A percentile compares a stretch with the other conserved stretches of the same genome.
phyloP scores from a whole-genome alignment of 2,113 vertebrate species.

The Phalacrocorax brasilianus region DNA sequence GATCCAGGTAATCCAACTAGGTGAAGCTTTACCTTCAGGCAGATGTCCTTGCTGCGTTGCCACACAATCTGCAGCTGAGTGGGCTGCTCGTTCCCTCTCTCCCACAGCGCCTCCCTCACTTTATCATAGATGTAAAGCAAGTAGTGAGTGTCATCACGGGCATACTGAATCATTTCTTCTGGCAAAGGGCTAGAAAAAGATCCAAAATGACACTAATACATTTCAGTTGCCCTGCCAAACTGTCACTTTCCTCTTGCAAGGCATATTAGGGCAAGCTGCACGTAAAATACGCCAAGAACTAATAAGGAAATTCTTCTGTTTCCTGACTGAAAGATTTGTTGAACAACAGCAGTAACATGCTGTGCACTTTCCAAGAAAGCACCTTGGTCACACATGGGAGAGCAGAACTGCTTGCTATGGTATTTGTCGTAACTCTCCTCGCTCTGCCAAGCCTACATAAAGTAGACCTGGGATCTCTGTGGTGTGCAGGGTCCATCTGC shows the following conservation, averaged over 20 bases:
- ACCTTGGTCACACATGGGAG: rapidly evolving
- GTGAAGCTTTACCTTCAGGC: conserved; percentile 81
- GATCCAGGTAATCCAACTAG: not conserved
- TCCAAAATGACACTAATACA: not conserved
- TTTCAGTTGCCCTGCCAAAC: not conserved
- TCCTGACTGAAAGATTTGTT: not conserved
- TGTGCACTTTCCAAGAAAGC: not conserved
- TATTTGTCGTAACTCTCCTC: not conserved
- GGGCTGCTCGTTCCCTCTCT: conserved; percentile 77
- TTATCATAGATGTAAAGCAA: conserved; percentile 92
- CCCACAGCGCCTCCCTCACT: conserved; percentile 81
- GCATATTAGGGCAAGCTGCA: not conserved
- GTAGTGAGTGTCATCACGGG: conserved; percentile 92
- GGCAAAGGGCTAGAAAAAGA: conserved; percentile 83
- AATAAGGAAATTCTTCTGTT: not conserved
- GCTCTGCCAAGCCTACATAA: not conserved
- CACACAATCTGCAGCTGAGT: conserved; percentile 86
- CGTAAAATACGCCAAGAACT: not conserved
- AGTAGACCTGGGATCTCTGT: not conserved
- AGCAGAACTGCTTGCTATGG: not conserved
- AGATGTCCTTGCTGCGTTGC: conserved; percentile 90
- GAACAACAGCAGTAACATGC: not conserved
- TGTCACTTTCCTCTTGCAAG: not conserved
- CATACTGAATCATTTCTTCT: conserved; percentile 91
- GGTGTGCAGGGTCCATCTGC: not conserved